Base-by-base conservation (phyloP, 2,797 vertebrate genomes). In the Lepus townsendii region DNA sequence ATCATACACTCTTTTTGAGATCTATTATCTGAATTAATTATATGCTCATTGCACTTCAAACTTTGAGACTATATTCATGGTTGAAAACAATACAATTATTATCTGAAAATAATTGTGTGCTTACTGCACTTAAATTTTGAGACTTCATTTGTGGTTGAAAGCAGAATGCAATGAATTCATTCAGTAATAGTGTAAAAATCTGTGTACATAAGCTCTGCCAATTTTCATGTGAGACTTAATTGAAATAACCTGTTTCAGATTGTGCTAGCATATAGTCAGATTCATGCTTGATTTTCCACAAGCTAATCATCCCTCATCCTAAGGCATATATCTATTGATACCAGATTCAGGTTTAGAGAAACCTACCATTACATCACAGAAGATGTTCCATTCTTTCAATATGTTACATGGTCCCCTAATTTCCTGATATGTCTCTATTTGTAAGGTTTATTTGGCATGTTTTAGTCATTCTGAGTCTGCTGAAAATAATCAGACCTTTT, bases 101-200 rank as follows among this genome's bases (percentile, higher is more conserved):
- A 11, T 92, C 47, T 87, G 35, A 17, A 54, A 66, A 50, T 10
- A 63, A 79, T 92, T 90, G 57, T 47, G 50, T 65, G 13, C 2
- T 13, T 8, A 50, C 4, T 88, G 38, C 3, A 87, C 47, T 71
- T 90, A 93, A 72, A 7, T 47, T 92, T 66, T 85, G 17, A 10
- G 11, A 94, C 30, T 77, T 42, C 11, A 79, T 12, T 3, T 71
- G 24, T 84, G 38, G 19, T 27, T 72, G 32, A 78, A 94, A 79
- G 77, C 2, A 57, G 35, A 90, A 78, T 78, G 20, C 20, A 94
- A 30, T 80, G 9, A 84, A 94, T 95, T 95, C 50, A 54, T 26
- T 78, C 38, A 89, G 50, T 76, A 77, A 69, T 84, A 84, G 1
- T 26, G 90, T 84, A 66, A 92, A 86, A 86, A 47, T 16, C 3